Evolutionary conservation across 2,113 vertebrate genomes (phyloP).

Genomic region (Zosterops borbonicus): DNA sequence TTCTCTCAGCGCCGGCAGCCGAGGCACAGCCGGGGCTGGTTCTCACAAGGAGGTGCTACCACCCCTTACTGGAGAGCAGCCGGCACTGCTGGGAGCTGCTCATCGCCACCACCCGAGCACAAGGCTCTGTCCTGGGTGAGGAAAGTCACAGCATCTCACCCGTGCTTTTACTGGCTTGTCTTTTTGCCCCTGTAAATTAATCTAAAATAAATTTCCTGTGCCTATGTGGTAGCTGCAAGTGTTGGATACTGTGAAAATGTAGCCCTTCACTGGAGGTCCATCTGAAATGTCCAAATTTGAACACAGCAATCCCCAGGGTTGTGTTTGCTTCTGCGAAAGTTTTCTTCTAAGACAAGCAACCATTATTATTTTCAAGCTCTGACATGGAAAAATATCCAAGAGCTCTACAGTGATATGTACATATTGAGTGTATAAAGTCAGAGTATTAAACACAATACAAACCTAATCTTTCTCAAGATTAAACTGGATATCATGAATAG

Average conservation of each 20-base stretch:
- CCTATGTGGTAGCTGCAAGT: not conserved
- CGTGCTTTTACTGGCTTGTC: not conserved
- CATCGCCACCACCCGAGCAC: accelerated
- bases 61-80: conserved; percentile 9
- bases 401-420: not conserved
- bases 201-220: not conserved
- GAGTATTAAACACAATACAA: not conserved
- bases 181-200: not conserved
- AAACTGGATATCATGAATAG: not conserved
- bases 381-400: not conserved
- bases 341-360: not conserved
- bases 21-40: not conserved
- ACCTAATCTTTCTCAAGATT: not conserved
- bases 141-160: not conserved
- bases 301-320: not conserved
- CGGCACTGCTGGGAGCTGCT: not conserved
- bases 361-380: not conserved
- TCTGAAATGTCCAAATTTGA: not conserved
- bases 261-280: not conserved
- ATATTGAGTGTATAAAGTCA: not conserved
- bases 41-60: not conserved
- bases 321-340: not conserved
- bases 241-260: not conserved
- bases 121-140: not conserved
- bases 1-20: not conserved